A percentile compares a stretch with the other conserved stretches of the same genome.
Evolutionary conservation across 2,797 vertebrate genomes (phyloP).

Genomic region (Cichlasoma orientale): DNA sequence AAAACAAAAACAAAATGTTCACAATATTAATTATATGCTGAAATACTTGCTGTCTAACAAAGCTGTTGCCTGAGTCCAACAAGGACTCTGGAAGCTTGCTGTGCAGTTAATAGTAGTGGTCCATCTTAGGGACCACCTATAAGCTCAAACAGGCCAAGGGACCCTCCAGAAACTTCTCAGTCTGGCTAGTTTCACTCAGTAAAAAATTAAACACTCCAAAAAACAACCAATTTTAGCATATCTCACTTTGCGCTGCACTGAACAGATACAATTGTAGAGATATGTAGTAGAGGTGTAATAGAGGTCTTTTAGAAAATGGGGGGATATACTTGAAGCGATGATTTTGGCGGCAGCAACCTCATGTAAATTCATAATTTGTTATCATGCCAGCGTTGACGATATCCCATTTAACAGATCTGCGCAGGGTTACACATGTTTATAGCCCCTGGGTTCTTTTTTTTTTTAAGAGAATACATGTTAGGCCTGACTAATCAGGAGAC

Average conservation of each 20-base stretch:
- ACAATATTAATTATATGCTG: background rate
- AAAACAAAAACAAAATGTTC: background rate
- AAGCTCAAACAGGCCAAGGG: constrained; percentile 13
- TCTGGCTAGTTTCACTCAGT: constrained; percentile 4
- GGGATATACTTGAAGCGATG: constrained; percentile 26
- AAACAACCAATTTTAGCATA: background rate
- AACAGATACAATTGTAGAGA: constrained; percentile 19
- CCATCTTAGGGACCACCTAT: constrained; percentile 15
- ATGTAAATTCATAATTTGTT: constrained; percentile 59
- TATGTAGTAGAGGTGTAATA: background rate
- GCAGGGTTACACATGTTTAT: background rate
- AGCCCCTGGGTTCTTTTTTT: background rate
- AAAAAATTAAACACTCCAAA: constrained; percentile 4
- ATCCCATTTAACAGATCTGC: constrained; percentile 46
- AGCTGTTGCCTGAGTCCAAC: background rate
- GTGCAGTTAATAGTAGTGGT: constrained; percentile 15
- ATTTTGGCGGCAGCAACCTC: constrained; percentile 20
- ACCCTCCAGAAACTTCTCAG: constrained; percentile 3
- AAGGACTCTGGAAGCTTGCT: constrained; percentile 8
- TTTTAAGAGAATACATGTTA: background rate
- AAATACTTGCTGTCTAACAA: constrained; percentile 23
- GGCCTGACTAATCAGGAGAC: background rate
- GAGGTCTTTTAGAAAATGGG: constrained; percentile 36
- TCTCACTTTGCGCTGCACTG: background rate
- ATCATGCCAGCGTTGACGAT: constrained; percentile 39